Conservation (phyloP, 2,888 invertebrate genomes). For the Ethmia dodecea region DNA sequence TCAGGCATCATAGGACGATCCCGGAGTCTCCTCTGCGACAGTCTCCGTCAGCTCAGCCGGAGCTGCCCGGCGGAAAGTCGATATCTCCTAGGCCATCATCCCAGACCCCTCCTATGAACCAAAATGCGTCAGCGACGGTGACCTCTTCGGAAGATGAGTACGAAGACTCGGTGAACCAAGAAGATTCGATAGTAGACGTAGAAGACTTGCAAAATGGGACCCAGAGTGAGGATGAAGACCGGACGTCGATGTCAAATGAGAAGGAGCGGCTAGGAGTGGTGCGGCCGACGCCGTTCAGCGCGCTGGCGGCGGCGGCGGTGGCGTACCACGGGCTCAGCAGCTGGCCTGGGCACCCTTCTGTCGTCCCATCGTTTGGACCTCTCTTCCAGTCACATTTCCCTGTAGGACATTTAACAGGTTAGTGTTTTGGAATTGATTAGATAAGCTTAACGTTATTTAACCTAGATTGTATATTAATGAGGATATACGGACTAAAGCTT, state of each 20-base stretch:
- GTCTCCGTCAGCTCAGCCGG: slow-evolving; percentile 65
- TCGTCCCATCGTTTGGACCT: slow-evolving; percentile 80
- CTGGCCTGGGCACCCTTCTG: slow-evolving; percentile 74
- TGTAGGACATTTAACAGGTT: slow-evolving; percentile 65
- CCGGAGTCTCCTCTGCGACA: slow-evolving; percentile 68
- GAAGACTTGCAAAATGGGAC: slow-evolving; percentile 83
- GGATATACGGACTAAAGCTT: too few relatives aligned
- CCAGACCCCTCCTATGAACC: slow-evolving; percentile 65
- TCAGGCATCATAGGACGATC: slow-evolving; percentile 71
- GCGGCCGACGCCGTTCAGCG: slow-evolving; percentile 86
- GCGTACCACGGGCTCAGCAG: slow-evolving; percentile 81
- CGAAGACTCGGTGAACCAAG: slow-evolving; percentile 83
- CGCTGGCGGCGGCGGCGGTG: slow-evolving; percentile 82
- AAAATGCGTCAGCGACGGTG: slow-evolving; percentile 66
- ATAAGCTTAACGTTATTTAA: too few relatives aligned
- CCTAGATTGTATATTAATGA: too few relatives aligned
- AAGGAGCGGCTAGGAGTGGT: slow-evolving; percentile 79
- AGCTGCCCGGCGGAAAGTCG: slow-evolving; percentile 62
- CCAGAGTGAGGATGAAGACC: slow-evolving; percentile 67
- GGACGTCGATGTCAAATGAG: slow-evolving; percentile 42
- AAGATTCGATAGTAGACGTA: slow-evolving; percentile 86
- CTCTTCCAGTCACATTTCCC: slow-evolving; percentile 83
- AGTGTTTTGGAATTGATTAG: slow-evolving; percentile 25
- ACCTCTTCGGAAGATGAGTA: slow-evolving; percentile 80
- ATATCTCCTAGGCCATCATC: slow-evolving; percentile 57